Evolutionary conservation across 2,888 invertebrate genomes (phyloP).

Genomic region (Callosobruchus maculatus): DNA sequence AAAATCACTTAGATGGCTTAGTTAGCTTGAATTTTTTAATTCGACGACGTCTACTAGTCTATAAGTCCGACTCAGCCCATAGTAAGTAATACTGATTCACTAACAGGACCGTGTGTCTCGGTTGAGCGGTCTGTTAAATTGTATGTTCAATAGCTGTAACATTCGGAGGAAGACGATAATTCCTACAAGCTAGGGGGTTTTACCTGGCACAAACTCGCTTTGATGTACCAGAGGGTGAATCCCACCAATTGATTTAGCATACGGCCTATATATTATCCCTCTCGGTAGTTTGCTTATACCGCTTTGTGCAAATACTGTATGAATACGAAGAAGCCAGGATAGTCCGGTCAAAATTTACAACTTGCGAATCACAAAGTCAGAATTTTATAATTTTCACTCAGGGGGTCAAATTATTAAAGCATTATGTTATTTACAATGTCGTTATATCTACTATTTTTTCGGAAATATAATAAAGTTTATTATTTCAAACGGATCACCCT

Average conservation of each 20-base stretch:
- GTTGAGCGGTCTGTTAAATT: not conserved
- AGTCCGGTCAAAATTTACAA: not conserved
- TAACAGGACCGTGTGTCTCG: not conserved
- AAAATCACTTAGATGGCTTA: too few relatives aligned
- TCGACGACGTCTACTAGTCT: not conserved
- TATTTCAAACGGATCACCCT: too few relatives aligned
- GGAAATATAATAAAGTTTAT: too few relatives aligned
- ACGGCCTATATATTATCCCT: not conserved
- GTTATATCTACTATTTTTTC: too few relatives aligned
- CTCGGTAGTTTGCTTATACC: not conserved
- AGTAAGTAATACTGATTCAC: not conserved
- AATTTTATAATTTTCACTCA: too few relatives aligned
- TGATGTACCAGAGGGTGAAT: not conserved
- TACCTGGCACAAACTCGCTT: not conserved
- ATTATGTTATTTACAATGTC: too few relatives aligned
- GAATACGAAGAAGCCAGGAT: not conserved
- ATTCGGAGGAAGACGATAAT: conserved; percentile 3
- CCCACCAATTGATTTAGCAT: not conserved
- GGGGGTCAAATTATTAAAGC: too few relatives aligned
- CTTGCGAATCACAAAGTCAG: too few relatives aligned
- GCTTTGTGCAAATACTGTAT: not conserved
- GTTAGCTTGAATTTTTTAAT: too few relatives aligned
- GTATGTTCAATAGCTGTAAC: not conserved
- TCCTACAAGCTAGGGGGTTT: not conserved
- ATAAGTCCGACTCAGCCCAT: not conserved